These are phyloP conservation scores for Chromobotia macracanthus DNA, from an alignment of 2,797 vertebrate species.

Conservation along the genomic window DNA sequence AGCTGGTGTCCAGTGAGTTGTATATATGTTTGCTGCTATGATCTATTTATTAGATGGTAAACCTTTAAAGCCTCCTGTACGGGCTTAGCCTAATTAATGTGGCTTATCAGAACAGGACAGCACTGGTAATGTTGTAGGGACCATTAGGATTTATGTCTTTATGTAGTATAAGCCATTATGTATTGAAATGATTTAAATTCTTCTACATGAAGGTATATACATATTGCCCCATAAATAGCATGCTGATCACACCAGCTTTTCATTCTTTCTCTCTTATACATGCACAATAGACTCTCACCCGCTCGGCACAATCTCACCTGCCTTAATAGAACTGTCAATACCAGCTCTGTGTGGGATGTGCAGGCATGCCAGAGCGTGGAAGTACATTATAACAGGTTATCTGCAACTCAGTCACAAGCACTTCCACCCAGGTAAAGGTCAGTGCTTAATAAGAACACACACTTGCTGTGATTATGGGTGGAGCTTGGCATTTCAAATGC, in stretches of 20 bases:
- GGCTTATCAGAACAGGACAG: neutral
- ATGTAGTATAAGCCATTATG: neutral
- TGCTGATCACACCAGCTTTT: neutral
- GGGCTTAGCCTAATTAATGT: neutral
- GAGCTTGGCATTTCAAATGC: neutral
- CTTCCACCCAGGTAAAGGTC: constrained; percentile 47
- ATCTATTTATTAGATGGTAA: constrained; percentile 4
- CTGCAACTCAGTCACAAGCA: constrained; percentile 32
- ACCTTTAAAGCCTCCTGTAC: neutral
- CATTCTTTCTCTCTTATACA: constrained; percentile 8
- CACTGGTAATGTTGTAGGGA: neutral
- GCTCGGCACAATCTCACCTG: neutral
- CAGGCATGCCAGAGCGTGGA: neutral
- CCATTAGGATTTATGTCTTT: neutral
- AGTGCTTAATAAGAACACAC: constrained; percentile 50
- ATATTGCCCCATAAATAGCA: neutral
- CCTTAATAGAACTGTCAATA: constrained; percentile 51
- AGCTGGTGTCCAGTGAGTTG: neutral
- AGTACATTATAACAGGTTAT: constrained; percentile 35
- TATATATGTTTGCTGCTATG: neutral
- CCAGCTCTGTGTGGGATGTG: neutral
- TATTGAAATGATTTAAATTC: neutral
- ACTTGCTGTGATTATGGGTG: neutral
- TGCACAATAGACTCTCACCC: neutral
- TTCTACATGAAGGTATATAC: neutral